Evolutionary conservation across 2,797 vertebrate species (phyloP).

Genomic region (Dryobates pubescens): DNA sequence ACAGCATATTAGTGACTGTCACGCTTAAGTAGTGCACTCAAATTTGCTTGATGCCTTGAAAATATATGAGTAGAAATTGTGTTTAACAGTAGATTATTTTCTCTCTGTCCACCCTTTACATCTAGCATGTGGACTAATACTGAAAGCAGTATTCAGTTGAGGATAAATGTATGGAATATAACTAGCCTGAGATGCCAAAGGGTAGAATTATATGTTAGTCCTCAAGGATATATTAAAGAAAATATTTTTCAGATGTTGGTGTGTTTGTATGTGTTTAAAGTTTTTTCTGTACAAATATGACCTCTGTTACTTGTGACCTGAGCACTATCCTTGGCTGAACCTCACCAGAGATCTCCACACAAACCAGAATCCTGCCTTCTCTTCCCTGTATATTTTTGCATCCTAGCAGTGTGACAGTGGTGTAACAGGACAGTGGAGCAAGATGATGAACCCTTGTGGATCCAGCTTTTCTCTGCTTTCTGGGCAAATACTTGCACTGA

Average conservation of each 20-base stretch:
- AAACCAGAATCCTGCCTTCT: neutral
- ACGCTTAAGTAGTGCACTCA: neutral
- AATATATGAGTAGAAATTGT: neutral
- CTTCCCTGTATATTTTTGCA: neutral
- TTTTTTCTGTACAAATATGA: neutral
- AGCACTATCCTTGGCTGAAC: neutral
- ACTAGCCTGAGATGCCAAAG: neutral
- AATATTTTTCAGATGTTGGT: neutral
- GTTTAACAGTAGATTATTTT: neutral
- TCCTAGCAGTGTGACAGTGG: neutral
- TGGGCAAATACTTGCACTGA: too few relatives aligned
- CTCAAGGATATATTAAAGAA: neutral
- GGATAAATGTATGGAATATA: neutral
- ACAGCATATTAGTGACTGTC: neutral
- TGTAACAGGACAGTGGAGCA: rapidly evolving
- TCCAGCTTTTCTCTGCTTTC: neutral
- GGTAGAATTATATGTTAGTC: neutral
- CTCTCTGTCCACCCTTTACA: neutral
- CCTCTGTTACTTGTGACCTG: neutral
- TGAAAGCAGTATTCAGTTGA: neutral
- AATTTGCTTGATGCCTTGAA: neutral
- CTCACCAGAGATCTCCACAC: neutral
- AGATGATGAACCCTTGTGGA: neutral
- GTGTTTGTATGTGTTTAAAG: neutral
- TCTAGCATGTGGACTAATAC: neutral